Evolutionary conservation across 2,113 vertebrate genomes (phyloP), one percentile per base, ranked within the genome.

Genomic region (Caranx melampygus): DNA sequence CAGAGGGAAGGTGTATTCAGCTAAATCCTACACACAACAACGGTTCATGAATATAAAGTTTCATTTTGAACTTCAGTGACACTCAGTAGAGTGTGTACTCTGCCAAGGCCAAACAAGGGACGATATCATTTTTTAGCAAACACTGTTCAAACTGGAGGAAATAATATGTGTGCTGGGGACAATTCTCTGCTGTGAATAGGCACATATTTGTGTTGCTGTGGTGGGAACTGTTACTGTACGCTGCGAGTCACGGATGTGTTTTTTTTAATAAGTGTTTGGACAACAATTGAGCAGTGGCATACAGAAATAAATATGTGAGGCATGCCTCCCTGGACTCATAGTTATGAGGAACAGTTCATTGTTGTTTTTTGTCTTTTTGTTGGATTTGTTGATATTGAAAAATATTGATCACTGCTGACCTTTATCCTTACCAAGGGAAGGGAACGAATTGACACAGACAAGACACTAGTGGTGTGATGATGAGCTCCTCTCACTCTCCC

Each of bases 401-500:
- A 13, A 40, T 11, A 75, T 4, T 35, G 31, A 37, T 15, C 20
- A 33, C 20, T 16, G 34, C 20, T 15, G 34, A 35, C 35, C 6
- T 7, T 7, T 58, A 13, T 40, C 26, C 31, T 61, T 82, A 26
- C 26, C 26, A n/a, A 60, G 49, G n/a, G 66, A 59, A 16, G 33
- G 26, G 35, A 62, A 44, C n/a, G 52, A 45, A 40, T 33, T 20
- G 9, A 31, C 33, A 66, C 47, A 58, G 67, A 47, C 45, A 16
- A 73, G 75, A 79, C 42, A n/a, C 1, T 37, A 66, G 59, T 49
- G 68, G 12, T 35, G 61, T 31, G 45, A 52, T 61, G 78, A 69
- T 57, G 47, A 55, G 31, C 40, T 68, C 44, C 45, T 26, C 35
- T 75, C 37, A 18, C 37, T 75, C 26, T 58, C 18, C 14, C 4